Percentiles rank a stretch among this genome's conserved stretches.
phyloP scores from a whole-genome alignment of 2,888 invertebrate species.

The Ophioninae sp. region DNA sequence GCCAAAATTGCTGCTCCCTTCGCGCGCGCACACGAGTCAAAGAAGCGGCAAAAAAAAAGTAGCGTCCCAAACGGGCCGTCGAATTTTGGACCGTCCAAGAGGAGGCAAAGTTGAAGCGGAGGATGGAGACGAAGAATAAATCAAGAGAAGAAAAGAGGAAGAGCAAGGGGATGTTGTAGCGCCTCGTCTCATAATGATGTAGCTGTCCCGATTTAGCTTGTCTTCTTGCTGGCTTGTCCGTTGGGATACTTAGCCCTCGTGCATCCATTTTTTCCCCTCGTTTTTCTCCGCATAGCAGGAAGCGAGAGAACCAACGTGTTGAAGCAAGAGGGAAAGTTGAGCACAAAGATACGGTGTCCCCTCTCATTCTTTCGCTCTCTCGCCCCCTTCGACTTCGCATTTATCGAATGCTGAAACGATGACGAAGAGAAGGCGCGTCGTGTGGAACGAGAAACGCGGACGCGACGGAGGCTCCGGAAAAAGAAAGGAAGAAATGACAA shows the following conservation, averaged over 20 bases:
- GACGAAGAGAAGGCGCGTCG: constrained; percentile 40
- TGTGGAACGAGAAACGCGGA: neutral
- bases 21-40: too few species aligned
- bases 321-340: constrained; percentile 25
- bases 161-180: constrained; percentile 63
- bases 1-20: too few species aligned
- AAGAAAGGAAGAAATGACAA: constrained; percentile 55
- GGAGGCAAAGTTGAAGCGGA: neutral
- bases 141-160: constrained; percentile 54
- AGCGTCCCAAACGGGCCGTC: too few species aligned
- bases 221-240: constrained; percentile 66
- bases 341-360: constrained; percentile 41
- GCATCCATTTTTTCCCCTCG: constrained; percentile 60
- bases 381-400: constrained; percentile 59
- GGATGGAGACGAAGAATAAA: neutral
- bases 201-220: constrained; percentile 73
- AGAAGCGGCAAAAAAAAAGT: too few species aligned
- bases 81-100: neutral
- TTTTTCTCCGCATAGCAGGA: constrained; percentile 68
- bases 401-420: constrained; percentile 58
- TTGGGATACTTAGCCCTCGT: constrained; percentile 62
- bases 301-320: constrained; percentile 39
- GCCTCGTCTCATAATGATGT: constrained; percentile 70
- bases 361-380: constrained; percentile 51
- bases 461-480: constrained; percentile 9